Base-by-base conservation (phyloP, 1,140 invertebrate genomes). In the Drosophila suzukii region DNA sequence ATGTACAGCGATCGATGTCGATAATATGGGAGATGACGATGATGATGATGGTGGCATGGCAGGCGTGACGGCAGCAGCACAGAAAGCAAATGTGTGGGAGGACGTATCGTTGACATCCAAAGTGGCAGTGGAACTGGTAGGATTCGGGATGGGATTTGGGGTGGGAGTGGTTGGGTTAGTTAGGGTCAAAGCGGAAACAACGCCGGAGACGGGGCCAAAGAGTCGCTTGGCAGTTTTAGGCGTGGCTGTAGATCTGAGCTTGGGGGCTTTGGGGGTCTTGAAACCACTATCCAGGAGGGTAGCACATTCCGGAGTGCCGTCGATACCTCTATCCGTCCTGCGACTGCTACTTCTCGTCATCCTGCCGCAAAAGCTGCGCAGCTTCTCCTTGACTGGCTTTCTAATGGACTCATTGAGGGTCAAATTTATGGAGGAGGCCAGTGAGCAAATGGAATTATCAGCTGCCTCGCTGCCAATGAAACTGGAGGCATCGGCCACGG, bases 391-490 rank as follows among this genome's bases (percentile, higher is more conserved):
- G 0, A 92, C 82, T 0, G 91, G 90, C 36, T 85, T 90, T n/a
- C 77, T 47, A 38, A 89, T 91, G 6, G 91, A 91, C 15, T 92
- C 91, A 24, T 92, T 92, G 4, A 91, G 76, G 0, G 81, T 92
- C 8, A 53, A 56, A 27, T 75, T 91, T 2, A 84, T 81, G 27
- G 88, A 91, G 30, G 88, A 91, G 38, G 88, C 81, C 56, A 92
- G 38, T 7, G 91, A 92, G 54, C 80, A 88, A 1, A 91, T 66
- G 10, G 91, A 91, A 49, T 91, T 82, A 60, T 92, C 88, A 0
- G 81, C 84, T 57, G 72, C 73, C 51, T 85, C 82, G 49, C 74
- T 78, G 27, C 62, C 82, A 50, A 81, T 38, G 39, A 78, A 81
- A 7, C 74, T 73, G 7, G 83, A 86, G 0, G 83, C 32, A 46